Base-by-base conservation (phyloP, 2,113 vertebrate genomes). In the Chelonoidis abingdonii region DNA sequence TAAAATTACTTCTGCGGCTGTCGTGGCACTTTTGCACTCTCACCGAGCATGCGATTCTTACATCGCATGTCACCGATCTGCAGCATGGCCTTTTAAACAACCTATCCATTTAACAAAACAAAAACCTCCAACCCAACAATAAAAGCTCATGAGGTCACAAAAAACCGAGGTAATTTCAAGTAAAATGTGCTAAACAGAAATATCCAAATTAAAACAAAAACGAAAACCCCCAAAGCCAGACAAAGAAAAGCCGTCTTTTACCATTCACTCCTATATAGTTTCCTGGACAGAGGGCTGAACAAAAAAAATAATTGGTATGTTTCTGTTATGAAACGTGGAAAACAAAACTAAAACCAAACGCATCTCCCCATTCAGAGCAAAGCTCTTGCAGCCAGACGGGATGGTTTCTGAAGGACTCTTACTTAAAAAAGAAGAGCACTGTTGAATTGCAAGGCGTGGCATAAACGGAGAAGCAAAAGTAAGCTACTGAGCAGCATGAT, bases 131-230 rank as follows among this genome's bases (percentile, higher is more conserved):
- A 69, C 92, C 90, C 95, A 98, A 98, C 95, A 98, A 98, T 98
- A 98, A 98, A 98, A 98, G 98, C 98, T 99, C 98, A 99, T 99
- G 99, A 99, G 99, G 99, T 99, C 99, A 99, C 99, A 98, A 98
- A 98, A 98, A 99, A 99, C 85, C 98, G 99, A 99, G 99, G 99
- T 99, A 99, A 99, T 97, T 99, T 99, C 99, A 99, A 99, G 99
- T 99, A 99, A 99, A 98, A 99, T 98, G 99, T 99, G 99, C 99
- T 99, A 99, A 98, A 98, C 97, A 93, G 98, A 96, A 97, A 98
- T 96, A 97, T 97, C 98, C 95, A 98, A 96, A 98, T 87, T 93
- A 98, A 94, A 98, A 93, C 57, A 91, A 96, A 96, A 95, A 98
- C 95, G 97, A 97, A 97, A 97, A 65, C 35, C 31, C 31, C n/a